Evolutionary conservation across 2,888 invertebrate species (phyloP).

Genomic region (Melanchra persicariae): DNA sequence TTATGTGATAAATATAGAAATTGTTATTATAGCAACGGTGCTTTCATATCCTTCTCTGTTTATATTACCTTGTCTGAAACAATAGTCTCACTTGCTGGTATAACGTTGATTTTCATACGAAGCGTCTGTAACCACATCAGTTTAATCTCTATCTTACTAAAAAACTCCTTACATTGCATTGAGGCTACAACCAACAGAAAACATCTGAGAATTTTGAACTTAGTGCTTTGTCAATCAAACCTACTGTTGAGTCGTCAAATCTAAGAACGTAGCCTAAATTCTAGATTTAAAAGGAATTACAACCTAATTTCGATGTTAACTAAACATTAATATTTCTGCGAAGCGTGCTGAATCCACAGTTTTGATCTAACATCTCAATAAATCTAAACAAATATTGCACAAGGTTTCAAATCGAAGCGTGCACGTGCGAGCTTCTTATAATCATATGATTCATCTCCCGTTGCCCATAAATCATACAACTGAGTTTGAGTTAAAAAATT

Average conservation of each 20-base stretch:
- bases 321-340: conserved; percentile 19
- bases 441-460: conserved; percentile 51
- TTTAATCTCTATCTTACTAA: background rate
- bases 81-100: conserved; percentile 13
- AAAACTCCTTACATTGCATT: background rate
- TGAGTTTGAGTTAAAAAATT: conserved; percentile 43
- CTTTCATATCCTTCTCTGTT: conserved; percentile 39
- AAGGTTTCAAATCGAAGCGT: conserved; percentile 29
- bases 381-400: conserved; percentile 31
- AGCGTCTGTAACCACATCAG: background rate
- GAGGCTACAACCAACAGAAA: background rate
- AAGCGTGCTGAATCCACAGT: conserved; percentile 28
- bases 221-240: background rate
- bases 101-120: background rate
- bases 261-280: background rate
- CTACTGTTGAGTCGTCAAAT: background rate
- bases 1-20: conserved; percentile 48
- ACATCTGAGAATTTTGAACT: background rate
- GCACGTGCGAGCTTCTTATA: conserved; percentile 32
- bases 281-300: background rate
- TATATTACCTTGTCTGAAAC: conserved; percentile 25
- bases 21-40: conserved; percentile 37
- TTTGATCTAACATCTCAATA: conserved; percentile 41
- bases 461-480: conserved; percentile 49
- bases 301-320: conserved; percentile 13